A percentile compares a stretch with the other conserved stretches of the same genome.
These are phyloP conservation scores for Caerostris extrusa DNA, from an alignment of 1,140 invertebrate genomes.

Conservation along the genomic window DNA sequence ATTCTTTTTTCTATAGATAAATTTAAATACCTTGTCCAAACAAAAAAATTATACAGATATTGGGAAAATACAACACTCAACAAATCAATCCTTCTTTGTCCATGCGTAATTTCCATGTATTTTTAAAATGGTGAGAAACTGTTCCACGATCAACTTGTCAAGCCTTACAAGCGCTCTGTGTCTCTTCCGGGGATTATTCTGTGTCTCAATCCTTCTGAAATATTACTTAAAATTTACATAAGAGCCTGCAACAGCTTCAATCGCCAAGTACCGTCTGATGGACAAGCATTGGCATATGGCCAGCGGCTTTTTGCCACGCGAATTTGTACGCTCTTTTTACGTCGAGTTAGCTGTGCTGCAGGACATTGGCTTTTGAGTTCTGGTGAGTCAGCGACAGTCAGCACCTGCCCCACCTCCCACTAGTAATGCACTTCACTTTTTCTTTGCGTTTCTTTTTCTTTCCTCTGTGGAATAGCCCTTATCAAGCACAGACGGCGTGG, in stretches of 20 bases:
- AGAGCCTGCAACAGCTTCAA: slow-evolving; percentile 33
- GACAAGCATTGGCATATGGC: slow-evolving; percentile 68
- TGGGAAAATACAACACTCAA: not conserved
- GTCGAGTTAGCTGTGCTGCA: not conserved
- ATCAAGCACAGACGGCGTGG: slow-evolving; percentile 62
- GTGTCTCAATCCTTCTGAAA: slow-evolving; percentile 19
- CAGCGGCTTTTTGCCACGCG: slow-evolving; percentile 49
- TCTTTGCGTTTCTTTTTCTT: slow-evolving; percentile 44
- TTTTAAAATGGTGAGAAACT: not conserved
- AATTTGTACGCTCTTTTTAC: slow-evolving; percentile 33
- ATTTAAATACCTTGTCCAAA: too few species aligned
- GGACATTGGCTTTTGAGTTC: slow-evolving; percentile 72
- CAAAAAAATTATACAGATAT: too few species aligned
- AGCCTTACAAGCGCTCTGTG: not conserved
- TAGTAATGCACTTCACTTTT: slow-evolving; percentile 7
- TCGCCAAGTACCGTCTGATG: slow-evolving; percentile 41
- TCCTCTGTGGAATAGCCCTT: slow-evolving; percentile 41
- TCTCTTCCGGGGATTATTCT: slow-evolving; percentile 23
- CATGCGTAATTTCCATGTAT: not conserved
- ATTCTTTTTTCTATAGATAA: too few species aligned
- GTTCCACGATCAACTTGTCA: not conserved
- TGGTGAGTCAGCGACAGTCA: slow-evolving; percentile 56
- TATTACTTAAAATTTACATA: slow-evolving; percentile 47
- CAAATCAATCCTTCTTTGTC: not conserved
- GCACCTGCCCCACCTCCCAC: slow-evolving; percentile 58